These are phyloP conservation scores for Oscheius myriophilus DNA, from an alignment of 2,888 invertebrate species.

Conservation along the genomic window DNA sequence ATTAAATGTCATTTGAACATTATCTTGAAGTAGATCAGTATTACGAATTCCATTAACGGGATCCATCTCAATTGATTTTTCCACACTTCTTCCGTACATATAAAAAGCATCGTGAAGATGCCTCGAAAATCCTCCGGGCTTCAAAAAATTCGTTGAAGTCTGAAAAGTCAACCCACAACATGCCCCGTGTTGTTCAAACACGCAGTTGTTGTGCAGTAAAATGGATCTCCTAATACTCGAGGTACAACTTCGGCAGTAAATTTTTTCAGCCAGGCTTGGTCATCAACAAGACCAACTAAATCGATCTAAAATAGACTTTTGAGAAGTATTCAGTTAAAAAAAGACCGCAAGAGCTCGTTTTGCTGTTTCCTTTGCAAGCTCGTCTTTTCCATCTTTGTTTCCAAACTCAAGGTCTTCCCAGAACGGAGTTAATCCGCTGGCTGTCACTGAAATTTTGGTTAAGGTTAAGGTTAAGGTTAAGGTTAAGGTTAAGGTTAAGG, in stretches of 20 bases:
- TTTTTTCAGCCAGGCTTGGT: constrained; percentile 34
- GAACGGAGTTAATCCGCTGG: constrained; percentile 42
- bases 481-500: neutral
- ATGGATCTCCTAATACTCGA: constrained; percentile 33
- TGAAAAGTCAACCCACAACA: constrained; percentile 13
- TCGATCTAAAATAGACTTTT: constrained; percentile 30
- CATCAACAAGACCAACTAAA: constrained; percentile 30
- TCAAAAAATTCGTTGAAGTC: neutral
- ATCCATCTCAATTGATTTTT: constrained; percentile 23
- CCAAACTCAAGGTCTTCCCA: constrained; percentile 34
- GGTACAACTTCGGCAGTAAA: constrained; percentile 29
- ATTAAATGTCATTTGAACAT: constrained; percentile 36
- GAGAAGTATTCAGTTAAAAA: neutral
- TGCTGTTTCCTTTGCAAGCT: constrained; percentile 28
- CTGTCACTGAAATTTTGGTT: constrained; percentile 22
- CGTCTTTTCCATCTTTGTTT: constrained; percentile 39
- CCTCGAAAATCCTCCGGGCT: constrained; percentile 41
- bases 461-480: neutral
- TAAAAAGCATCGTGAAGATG: constrained; percentile 61
- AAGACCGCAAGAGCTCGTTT: constrained; percentile 35
- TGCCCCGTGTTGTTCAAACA: constrained; percentile 32
- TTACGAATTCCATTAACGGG: constrained; percentile 10
- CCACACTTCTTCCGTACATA: constrained; percentile 55
- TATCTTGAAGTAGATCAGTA: constrained; percentile 16
- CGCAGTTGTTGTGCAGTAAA: constrained; percentile 34